phyloP scores from a whole-genome alignment of 2,113 vertebrate genomes.

The Ovis canadensis region DNA sequence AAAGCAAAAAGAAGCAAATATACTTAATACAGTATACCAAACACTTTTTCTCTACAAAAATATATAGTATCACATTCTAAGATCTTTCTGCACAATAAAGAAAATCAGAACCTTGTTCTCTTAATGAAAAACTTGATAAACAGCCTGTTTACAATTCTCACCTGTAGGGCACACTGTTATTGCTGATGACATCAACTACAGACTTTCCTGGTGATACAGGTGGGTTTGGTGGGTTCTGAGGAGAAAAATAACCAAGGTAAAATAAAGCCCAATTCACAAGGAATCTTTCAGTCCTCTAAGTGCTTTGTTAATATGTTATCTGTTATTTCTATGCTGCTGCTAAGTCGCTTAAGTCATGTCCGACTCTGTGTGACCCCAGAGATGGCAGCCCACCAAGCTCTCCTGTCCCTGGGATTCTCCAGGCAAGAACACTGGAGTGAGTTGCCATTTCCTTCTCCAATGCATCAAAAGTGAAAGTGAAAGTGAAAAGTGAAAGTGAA shows the following conservation, averaged over 20 bases:
- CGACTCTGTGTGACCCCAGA: neutral
- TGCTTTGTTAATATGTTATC: neutral
- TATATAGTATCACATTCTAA: neutral
- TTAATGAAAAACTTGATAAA: neutral
- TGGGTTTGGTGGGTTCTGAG: constrained; percentile 63
- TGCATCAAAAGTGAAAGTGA: too few relatives aligned
- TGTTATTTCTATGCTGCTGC: neutral
- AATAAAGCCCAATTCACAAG: neutral
- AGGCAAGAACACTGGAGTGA: neutral
- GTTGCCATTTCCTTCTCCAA: too few relatives aligned
- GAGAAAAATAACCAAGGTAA: constrained; percentile 35
- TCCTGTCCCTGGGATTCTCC: neutral
- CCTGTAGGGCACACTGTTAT: constrained; percentile 72
- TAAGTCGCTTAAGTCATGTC: neutral
- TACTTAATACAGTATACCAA: neutral
- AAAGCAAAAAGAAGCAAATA: constrained; percentile 1
- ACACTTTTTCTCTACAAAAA: neutral
- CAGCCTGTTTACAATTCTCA: constrained; percentile 55
- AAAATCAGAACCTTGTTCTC: neutral
- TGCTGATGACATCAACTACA: constrained; percentile 65
- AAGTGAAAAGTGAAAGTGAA: too few relatives aligned
- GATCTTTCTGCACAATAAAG: neutral
- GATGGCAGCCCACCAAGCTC: neutral
- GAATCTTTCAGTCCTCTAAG: neutral
- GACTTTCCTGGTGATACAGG: constrained; percentile 79